Evolutionary conservation across 2,113 vertebrate genomes (phyloP).

Genomic region (Orientallactaga bullata): DNA sequence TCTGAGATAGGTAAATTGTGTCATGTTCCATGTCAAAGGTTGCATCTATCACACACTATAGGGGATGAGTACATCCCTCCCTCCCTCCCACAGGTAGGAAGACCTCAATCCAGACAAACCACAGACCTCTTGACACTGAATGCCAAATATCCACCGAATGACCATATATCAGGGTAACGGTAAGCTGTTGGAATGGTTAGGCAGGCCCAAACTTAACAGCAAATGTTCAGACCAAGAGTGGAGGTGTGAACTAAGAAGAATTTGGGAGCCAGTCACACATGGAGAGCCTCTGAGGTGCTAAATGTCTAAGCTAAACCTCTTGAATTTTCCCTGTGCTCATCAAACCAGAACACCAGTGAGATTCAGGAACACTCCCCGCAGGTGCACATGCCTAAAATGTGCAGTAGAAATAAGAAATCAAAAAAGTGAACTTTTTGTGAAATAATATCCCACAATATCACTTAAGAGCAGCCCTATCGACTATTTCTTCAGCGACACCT

Average conservation of each 20-base stretch:
- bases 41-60: background rate
- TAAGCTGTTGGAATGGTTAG: background rate
- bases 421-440: background rate
- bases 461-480: background rate
- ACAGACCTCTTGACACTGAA: background rate
- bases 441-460: background rate
- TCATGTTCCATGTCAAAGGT: background rate
- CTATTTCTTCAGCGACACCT: slow-evolving; percentile 60
- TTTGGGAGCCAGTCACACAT: background rate
- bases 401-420: background rate
- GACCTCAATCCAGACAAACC: background rate
- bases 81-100: slow-evolving; percentile 24
- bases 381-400: background rate
- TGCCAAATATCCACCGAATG: background rate
- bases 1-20: background rate
- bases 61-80: no score
- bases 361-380: background rate
- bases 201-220: background rate
- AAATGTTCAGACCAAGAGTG: background rate
- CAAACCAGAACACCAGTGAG: background rate
- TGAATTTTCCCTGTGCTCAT: background rate
- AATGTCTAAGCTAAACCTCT: slow-evolving; percentile 27
- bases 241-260: background rate
- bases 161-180: background rate
- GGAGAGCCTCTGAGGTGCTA: background rate